phyloP scores from a whole-genome alignment of 2,888 invertebrate genomes.

The Cryptocephalus primarius region DNA sequence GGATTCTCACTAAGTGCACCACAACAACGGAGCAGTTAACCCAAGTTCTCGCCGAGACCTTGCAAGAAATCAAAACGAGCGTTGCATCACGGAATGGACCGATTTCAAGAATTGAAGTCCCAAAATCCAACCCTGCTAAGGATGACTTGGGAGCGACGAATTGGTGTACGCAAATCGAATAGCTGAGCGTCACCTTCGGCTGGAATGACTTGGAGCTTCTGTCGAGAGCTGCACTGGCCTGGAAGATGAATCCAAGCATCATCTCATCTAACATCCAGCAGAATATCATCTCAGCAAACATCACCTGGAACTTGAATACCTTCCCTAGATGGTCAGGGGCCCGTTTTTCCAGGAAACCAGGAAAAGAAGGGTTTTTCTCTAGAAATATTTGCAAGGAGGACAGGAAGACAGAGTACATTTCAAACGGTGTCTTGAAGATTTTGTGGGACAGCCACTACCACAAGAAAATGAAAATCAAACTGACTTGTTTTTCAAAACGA shows the following conservation, averaged over 20 bases:
- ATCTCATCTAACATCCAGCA: not conserved
- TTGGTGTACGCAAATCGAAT: constrained; percentile 7
- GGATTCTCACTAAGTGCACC: too few relatives aligned
- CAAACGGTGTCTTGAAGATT: not conserved
- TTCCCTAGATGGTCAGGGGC: not conserved
- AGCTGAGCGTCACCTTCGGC: constrained; percentile 3
- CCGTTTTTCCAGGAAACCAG: not conserved
- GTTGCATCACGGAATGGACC: not conserved
- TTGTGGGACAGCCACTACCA: not conserved
- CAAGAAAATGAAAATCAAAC: not conserved
- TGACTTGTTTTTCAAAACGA: not conserved
- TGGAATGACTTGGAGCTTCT: constrained; percentile 1
- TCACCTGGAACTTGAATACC: not conserved
- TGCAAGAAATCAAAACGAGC: too few relatives aligned
- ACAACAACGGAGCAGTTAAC: not conserved
- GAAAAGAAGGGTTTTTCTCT: not conserved
- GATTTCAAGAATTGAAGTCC: not conserved
- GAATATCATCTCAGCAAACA: not conserved
- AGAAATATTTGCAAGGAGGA: not conserved
- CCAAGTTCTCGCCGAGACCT: not conserved
- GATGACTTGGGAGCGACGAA: constrained; percentile 5
- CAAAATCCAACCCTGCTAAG: not conserved
- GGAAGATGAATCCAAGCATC: constrained; percentile 1
- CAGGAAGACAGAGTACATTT: not conserved
- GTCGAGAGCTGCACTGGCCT: constrained; percentile 1